Conservation (phyloP, 1,140 invertebrate genomes). For the Idris sp. region DNA sequence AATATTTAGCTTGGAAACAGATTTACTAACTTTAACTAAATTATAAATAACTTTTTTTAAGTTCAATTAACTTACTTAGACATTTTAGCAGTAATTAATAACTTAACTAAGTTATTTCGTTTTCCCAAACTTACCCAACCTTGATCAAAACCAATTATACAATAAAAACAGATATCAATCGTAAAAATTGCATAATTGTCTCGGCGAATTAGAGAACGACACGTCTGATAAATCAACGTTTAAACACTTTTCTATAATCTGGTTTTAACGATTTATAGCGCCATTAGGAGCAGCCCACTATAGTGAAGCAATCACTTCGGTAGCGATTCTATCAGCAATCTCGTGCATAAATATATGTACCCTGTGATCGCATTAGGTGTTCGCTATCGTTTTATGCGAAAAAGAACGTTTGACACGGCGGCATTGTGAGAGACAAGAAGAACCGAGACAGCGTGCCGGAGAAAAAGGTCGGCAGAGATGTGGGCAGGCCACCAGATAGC, state of each 20-base stretch:
- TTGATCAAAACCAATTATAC: too few relatives aligned
- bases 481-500: conserved; percentile 69
- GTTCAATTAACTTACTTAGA: too few relatives aligned
- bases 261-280: conserved; percentile 49
- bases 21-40: too few relatives aligned
- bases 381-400: conserved; percentile 59
- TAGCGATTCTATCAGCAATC: conserved; percentile 68
- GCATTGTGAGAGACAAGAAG: conserved; percentile 41
- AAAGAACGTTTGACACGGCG: conserved; percentile 37
- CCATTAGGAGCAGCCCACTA: conserved; percentile 37
- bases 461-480: conserved; percentile 56
- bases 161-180: conserved; percentile 8
- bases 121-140: too few relatives aligned
- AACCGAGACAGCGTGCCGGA: conserved; percentile 23
- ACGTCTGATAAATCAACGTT: conserved; percentile 39
- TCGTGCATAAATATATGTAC: conserved; percentile 74
- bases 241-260: conserved; percentile 51
- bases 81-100: too few relatives aligned
- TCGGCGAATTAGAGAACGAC: conserved; percentile 29
- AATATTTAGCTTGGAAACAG: too few relatives aligned
- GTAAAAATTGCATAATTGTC: conserved; percentile 11
- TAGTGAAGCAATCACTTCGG: conserved; percentile 63
- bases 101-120: too few relatives aligned
- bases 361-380: conserved; percentile 68
- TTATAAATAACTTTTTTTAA: too few relatives aligned